Evolutionary conservation across 2,888 invertebrate genomes (phyloP), one percentile per base, ranked within the genome.

Genomic region (Phrixothrix hirtus): DNA sequence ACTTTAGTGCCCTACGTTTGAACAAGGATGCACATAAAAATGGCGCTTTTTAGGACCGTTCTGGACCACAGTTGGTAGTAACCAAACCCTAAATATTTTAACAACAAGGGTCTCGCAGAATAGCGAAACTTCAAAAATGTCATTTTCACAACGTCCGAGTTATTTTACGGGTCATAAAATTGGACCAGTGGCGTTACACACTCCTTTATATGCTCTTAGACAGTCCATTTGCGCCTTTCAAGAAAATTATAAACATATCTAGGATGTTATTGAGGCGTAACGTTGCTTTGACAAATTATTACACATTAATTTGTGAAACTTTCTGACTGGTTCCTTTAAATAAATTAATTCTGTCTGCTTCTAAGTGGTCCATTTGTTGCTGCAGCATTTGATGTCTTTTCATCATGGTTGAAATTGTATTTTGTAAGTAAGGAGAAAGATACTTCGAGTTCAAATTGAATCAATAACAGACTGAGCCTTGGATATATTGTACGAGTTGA

Each of bases 81-180:
- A 34, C 34, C 34, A 12, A 38, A 34, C 44, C 57, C 52, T 60
- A 61, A 63, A 64, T 62, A 60, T 64, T 64, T 63, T 58, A 63
- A 63, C 56, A 58, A 55, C 53, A 51, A 57, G 51, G 55, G 57
- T 51, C 43, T 50, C 44, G 16, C 44, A 47, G 41, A 47, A 46
- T 42, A 41, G 42, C 21, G 29, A 51, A 55, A 42, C 49, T 53
- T 46, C 47, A 58, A 55, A 58, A 58, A 58, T 44, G 43, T 42
- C 52, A 48, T 58, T 52, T 48, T 49, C 55, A 53, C 57, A 43
- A 49, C 48, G 52, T 53, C 55, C 55, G 45, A 55, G 52, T 55
- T 58, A 55, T 58, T 58, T 58, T 58, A 58, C 52, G 46, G 55
- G 13, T 43, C 58, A 49, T 58, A 58, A 58, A 58, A 43, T 27